Evolutionary conservation across 2,113 vertebrate genomes (phyloP), one percentile per base, ranked within the genome.

Genomic region (Anolis carolinensis): DNA sequence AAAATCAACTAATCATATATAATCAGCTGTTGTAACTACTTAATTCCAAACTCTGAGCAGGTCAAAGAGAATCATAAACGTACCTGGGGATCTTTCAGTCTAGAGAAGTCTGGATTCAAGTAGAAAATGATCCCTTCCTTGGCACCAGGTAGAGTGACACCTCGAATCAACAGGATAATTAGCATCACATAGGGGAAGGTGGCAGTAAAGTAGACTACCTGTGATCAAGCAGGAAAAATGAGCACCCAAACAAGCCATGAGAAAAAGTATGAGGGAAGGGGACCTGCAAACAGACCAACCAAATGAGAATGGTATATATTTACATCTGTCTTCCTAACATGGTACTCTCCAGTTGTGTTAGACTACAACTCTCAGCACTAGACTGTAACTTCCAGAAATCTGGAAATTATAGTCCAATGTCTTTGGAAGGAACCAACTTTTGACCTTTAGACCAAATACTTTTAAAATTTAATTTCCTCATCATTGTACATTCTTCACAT

Each of bases 161-260:
- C 98, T 89, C 98, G 96, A 63, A 99, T 89, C 86, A 99, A 95
- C 39, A 99, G 95, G 89, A 98, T 89, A n/a, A 98, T 0, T 4
- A 99, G 94, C 98, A 99, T 99, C n/a, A 95, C n/a, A 0, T 99
- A 99, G 0, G 98, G 98, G 77, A 99, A 99, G 0, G 98, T 99
- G 39, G 98, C 98, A 2, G 98, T 99, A 94, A 99, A 98, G 87
- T 99, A 99, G 78, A 99, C 98, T 0, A 99, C 98, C 98, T 99
- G 93, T 9, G 48, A 2, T 20, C 72, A 91, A 9, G 52, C 21
- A 52, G 21, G 25, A 65, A 88, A 36, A 80, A 44, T 65, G 27
- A 63, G 59, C 23, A 65, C 10, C 21, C 55, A 23, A 20, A n/a
- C 20, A 81, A 14, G 11, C 32, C 48, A 59, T 73, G 52, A 44